Evolutionary conservation across 2,797 vertebrate genomes (phyloP), one percentile per base, ranked within the genome.

Genomic region (Syndactyla subalaris): DNA sequence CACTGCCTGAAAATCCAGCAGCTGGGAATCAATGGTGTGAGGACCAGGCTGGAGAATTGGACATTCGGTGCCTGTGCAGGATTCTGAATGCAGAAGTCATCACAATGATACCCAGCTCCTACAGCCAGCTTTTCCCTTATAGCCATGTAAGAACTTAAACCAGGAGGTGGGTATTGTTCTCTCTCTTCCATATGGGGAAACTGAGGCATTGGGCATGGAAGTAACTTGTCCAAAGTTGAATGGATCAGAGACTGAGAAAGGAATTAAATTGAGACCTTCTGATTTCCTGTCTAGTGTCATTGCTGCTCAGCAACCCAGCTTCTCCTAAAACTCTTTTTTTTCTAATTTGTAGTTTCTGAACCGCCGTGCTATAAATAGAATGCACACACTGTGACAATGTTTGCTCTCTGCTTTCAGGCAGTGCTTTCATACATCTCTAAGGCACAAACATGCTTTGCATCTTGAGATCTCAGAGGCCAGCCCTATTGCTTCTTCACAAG

Each of bases 231-330:
- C 67, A n/a, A 73, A 93, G 57, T 39, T 41, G 57, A 41, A 8
- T 73, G 78, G 22, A 74, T 58, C 41, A 73, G 66, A 85, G 43
- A 78, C 0, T 14, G 59, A 76, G n/a, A 24, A 65, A 72, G n/a
- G 80, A 71, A 73, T 78, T 86, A 39, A 70, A 61, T 39, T 57
- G 70, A 82, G 52, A 76, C 71, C 59, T 80, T 61, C 54, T 79
- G 73, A 84, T 86, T 88, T 81, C 59, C 73, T 71, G 62, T 19
- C 85, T 89, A 58, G 52, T 85, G 89, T 70, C 87, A 91, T 2
- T 66, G 94, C 95, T 96, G 94, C 95, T 92, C 93, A 91, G 94
- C 95, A 89, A 92, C 92, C 36, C 59, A 91, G 79, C 70, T 81
- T 91, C 87, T 94, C 73, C 84, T 86, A 49, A 86, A 94, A 88